Evolutionary conservation across 1,140 invertebrate species (phyloP).

Genomic region (Formica selysi): DNA sequence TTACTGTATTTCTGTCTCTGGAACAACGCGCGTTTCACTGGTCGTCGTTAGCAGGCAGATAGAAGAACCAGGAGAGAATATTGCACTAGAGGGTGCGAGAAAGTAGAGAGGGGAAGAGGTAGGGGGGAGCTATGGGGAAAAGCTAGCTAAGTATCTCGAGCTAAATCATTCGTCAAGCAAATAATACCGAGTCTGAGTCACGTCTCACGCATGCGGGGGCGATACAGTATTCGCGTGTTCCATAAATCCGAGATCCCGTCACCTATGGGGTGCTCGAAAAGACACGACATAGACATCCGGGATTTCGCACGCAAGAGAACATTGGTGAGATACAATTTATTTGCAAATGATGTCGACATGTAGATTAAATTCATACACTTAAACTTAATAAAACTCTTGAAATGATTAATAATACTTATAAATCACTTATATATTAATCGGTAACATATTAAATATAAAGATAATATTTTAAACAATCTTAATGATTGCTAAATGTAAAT

Average conservation of each 20-base stretch:
- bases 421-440: neutral
- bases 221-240: slow-evolving; percentile 74
- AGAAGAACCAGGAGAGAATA: slow-evolving; percentile 30
- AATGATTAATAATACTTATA: neutral
- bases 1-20: slow-evolving; percentile 53
- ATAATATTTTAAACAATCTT: neutral
- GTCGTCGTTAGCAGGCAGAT: slow-evolving; percentile 61
- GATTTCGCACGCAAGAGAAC: neutral
- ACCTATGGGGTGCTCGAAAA: slow-evolving; percentile 64
- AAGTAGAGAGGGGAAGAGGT: slow-evolving; percentile 32
- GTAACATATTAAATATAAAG: neutral
- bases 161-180: slow-evolving; percentile 83
- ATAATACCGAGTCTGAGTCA: slow-evolving; percentile 80
- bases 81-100: slow-evolving; percentile 8
- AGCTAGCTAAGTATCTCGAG: slow-evolving; percentile 62
- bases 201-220: slow-evolving; percentile 68
- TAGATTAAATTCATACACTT: neutral
- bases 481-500: neutral
- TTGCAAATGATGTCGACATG: neutral
- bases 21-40: slow-evolving; percentile 53
- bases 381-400: neutral
- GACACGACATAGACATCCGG: slow-evolving; percentile 8
- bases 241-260: slow-evolving; percentile 67
- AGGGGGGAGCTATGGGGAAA: slow-evolving; percentile 18
- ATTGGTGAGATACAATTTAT: neutral